These are phyloP conservation scores for Ornithorhynchus anatinus DNA, from an alignment of 2,113 vertebrate genomes.

Conservation along the genomic window DNA sequence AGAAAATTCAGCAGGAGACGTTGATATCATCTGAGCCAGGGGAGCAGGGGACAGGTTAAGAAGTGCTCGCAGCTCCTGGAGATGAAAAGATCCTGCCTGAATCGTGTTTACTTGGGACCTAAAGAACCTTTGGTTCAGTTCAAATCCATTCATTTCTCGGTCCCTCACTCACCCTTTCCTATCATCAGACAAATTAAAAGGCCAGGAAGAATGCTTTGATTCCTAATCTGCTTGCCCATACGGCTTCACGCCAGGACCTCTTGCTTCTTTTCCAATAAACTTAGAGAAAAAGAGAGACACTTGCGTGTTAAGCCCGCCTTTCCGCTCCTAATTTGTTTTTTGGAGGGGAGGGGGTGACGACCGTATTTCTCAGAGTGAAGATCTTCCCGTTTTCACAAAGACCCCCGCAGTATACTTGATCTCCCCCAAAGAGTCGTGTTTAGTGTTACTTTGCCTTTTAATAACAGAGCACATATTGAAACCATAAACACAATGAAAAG, in stretches of 20 bases:
- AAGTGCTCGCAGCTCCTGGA: background rate
- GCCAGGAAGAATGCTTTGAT: background rate
- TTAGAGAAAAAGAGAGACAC: no score
- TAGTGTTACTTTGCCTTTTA: slow-evolving; percentile 44
- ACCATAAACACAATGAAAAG: slow-evolving; percentile 75
- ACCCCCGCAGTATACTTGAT: background rate
- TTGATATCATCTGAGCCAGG: slow-evolving; percentile 51
- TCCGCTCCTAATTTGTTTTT: no score
- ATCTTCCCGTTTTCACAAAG: background rate
- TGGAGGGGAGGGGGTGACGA: background rate
- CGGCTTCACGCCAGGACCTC: background rate
- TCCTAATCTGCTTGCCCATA: background rate
- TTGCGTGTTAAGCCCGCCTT: no score
- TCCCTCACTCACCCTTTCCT: background rate
- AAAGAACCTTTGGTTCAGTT: background rate
- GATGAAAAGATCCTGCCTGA: background rate
- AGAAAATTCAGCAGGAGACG: slow-evolving; percentile 40
- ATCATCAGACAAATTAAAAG: background rate
- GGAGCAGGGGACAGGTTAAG: background rate
- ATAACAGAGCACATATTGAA: slow-evolving; percentile 76
- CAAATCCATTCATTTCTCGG: background rate
- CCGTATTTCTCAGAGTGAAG: slow-evolving; percentile 15
- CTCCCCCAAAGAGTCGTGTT: background rate
- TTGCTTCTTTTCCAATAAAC: background rate
- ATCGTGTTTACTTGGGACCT: slow-evolving; percentile 3